These are phyloP conservation scores for Vidua chalybeata DNA, from an alignment of 2,113 vertebrate species.

Conservation along the genomic window DNA sequence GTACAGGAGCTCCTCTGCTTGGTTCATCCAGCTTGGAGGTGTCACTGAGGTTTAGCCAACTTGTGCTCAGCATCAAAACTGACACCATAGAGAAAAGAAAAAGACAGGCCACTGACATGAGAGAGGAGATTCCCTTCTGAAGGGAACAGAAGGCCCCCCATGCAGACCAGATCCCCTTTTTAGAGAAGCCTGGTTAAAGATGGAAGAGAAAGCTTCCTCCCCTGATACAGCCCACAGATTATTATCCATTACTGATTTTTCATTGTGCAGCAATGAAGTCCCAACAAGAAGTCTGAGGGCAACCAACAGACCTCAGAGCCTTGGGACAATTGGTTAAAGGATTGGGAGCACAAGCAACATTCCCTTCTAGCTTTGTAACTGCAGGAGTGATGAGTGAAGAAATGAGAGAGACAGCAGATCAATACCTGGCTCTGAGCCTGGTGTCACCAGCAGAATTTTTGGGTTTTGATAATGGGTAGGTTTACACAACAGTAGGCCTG, in stretches of 20 bases:
- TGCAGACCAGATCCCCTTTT: background rate
- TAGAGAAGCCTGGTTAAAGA: background rate
- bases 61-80: background rate
- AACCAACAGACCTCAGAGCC: background rate
- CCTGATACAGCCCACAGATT: background rate
- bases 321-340: background rate
- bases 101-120: background rate
- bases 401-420: background rate
- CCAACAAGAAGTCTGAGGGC: background rate
- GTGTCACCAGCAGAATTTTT: background rate
- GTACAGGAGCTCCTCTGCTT: background rate
- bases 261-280: background rate
- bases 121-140: background rate
- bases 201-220: background rate
- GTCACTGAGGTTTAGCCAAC: background rate
- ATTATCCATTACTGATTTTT: background rate
- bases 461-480: background rate
- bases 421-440: background rate
- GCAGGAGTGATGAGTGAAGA: background rate
- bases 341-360: background rate
- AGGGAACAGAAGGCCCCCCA: background rate
- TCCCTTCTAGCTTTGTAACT: background rate
- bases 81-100: background rate
- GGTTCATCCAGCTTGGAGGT: background rate
- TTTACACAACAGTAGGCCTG: background rate